A percentile compares a stretch with the other conserved stretches of the same genome.
These are phyloP conservation scores for Drepanosiphum platanoidis DNA, from an alignment of 2,888 invertebrate species.

Conservation along the genomic window DNA sequence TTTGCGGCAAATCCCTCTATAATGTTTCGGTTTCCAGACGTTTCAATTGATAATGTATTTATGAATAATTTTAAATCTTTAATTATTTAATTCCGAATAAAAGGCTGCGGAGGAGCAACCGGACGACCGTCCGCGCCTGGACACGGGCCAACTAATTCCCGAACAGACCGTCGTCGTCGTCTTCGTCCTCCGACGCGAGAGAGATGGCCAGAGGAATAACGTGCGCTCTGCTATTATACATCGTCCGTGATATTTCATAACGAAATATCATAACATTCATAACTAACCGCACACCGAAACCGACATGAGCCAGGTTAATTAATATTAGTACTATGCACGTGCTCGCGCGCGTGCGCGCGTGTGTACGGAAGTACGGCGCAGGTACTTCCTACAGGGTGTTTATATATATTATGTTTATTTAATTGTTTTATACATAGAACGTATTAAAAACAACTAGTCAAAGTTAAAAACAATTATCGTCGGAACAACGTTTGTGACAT, in stretches of 20 bases:
- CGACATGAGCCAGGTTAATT: background rate
- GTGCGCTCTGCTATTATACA: background rate
- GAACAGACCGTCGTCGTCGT: background rate
- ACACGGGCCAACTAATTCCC: background rate
- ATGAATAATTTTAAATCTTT: slow-evolving; percentile 19
- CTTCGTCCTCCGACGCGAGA: background rate
- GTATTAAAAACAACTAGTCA: too few species aligned
- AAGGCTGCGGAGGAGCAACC: background rate
- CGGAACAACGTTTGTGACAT: background rate
- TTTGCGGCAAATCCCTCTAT: too few species aligned
- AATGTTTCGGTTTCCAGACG: too few species aligned
- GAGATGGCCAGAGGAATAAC: too few species aligned
- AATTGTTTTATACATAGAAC: too few species aligned
- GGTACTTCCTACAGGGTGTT: background rate
- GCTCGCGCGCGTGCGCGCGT: background rate
- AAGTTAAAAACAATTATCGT: too few species aligned
- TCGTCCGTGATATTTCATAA: background rate
- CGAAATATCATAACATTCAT: background rate
- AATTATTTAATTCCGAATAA: slow-evolving; percentile 2
- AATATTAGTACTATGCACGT: background rate
- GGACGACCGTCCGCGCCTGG: slow-evolving; percentile 13
- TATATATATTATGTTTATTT: too few species aligned
- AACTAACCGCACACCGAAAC: background rate
- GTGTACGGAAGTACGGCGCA: background rate
- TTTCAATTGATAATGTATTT: too few species aligned